Evolutionary conservation across 1,140 invertebrate species (phyloP), one percentile per base, ranked within the genome.

Genomic region (Diachasmimorpha longicaudata): DNA sequence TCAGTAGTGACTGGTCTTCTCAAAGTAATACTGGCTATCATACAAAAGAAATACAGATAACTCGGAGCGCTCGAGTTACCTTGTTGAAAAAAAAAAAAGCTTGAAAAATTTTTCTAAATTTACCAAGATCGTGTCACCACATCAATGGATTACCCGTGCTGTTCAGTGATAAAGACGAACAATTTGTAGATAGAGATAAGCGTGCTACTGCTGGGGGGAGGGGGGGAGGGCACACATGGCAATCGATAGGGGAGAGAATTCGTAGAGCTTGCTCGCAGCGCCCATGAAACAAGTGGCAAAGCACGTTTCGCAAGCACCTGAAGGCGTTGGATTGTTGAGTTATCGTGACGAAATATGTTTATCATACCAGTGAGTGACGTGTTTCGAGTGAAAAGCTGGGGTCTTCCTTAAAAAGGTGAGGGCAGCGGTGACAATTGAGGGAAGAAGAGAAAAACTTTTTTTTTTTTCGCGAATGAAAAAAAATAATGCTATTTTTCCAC

Each of bases 251-350:
- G 81, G 78, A 82, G 79, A 79, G 79, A 80, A 82, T 71, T 68
- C 66, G 19, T 68, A 31, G 80, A 80, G 75, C 31, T 81, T 77
- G 82, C 79, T 81, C 71, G 80, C 80, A 82, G 82, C 81, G 82
- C 81, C 79, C 79, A 80, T 82, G 82, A 79, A 84, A 82, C 82
- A 84, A 84, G 82, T 84, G 82, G 82, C 76, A 80, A 80, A 79
- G 77, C 81, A 80, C 78, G 80, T 79, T 83, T 79, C 72, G 80
- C 75, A 79, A 74, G 52, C 76, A 76, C 70, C 77, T 75, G 48
- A 78, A 69, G 78, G 74, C 78, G 37, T 63, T 69, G 37, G 55
- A 77, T 52, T 79, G 73, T 67, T 77, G 72, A 66, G 68, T 52
- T 75, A 66, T 79, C 77, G 76, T 79, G 78, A 72, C 79, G 69